A percentile compares a stretch with the other conserved stretches of the same genome.
These are phyloP conservation scores for Anguilla japonica DNA, from an alignment of 2,113 vertebrate genomes.

Conservation along the genomic window DNA sequence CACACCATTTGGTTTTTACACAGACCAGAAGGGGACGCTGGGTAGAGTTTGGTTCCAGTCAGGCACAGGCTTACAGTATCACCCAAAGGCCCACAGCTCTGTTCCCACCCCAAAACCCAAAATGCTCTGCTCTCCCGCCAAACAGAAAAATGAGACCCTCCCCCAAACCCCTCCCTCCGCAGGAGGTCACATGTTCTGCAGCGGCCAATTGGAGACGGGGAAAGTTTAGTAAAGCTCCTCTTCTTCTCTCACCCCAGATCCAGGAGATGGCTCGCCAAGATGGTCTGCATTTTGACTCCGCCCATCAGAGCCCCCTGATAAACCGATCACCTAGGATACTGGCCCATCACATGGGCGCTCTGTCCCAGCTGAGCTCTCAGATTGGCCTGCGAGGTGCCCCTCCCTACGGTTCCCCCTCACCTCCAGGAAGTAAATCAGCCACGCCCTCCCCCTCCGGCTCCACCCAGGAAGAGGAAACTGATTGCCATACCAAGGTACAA, in stretches of 20 bases:
- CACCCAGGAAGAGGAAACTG: constrained; percentile 96
- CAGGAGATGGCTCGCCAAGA: constrained; percentile 95
- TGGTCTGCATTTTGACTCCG: constrained; percentile 81
- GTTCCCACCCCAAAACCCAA: background rate
- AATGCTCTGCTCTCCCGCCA: background rate
- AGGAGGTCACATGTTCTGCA: background rate
- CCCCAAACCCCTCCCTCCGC: background rate
- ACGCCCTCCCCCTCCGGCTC: constrained; percentile 98
- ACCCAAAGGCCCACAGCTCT: background rate
- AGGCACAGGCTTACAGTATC: background rate
- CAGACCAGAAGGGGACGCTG: background rate
- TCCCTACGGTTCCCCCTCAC: constrained; percentile 90
- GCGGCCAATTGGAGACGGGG: constrained; percentile 29
- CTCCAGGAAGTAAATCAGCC: constrained; percentile 95
- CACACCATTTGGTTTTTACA: background rate
- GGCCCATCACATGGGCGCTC: constrained; percentile 85
- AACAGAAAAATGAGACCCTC: background rate
- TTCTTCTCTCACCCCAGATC: constrained; percentile 85
- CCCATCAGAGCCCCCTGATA: constrained; percentile 85
- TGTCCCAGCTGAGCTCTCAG: constrained; percentile 95
- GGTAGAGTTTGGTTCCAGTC: background rate
- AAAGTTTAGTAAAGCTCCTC: constrained; percentile 68
- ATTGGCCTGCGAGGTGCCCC: constrained; percentile 79
- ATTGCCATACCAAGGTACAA: constrained; percentile 91
- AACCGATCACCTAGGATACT: constrained; percentile 85